These are phyloP conservation scores for Hydra vulgaris DNA, from an alignment of 30 jellyfish, hydroid and myxozoan species.

Conservation along the genomic window DNA sequence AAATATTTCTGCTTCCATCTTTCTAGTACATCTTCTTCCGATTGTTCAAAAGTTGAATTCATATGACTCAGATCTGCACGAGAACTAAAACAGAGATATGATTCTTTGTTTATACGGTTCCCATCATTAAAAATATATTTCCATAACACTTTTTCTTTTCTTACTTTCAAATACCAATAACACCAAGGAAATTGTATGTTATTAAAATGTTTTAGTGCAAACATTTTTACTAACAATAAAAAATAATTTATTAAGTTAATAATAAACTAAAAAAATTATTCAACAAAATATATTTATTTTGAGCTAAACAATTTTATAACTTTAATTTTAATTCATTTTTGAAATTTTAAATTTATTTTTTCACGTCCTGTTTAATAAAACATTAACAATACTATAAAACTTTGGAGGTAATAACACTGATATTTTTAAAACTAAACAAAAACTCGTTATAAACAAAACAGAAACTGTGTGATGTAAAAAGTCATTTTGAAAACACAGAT, in stretches of 20 bases:
- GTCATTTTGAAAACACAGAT: no score
- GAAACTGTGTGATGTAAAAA: no score
- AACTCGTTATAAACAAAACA: no score
- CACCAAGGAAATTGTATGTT: background rate
- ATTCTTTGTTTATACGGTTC: background rate
- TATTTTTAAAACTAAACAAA: no score
- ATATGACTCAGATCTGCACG: background rate
- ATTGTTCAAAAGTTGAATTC: background rate
- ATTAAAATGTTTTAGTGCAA: background rate
- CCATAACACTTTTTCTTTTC: background rate
- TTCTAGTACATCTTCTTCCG: constrained; percentile 1
- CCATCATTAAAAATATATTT: background rate
- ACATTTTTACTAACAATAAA: background rate
- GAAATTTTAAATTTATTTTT: no score
- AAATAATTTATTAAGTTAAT: background rate
- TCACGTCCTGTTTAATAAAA: no score
- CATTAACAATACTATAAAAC: no score
- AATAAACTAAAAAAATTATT: no score
- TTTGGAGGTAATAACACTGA: no score
- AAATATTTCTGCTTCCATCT: constrained; percentile 14
- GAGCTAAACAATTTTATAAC: no score
- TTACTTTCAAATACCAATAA: background rate
- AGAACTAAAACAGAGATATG: background rate
- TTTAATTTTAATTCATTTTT: no score
- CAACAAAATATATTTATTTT: no score